phyloP scores from a whole-genome alignment of 1,140 invertebrate species.

The Lanistes nyassanus region DNA sequence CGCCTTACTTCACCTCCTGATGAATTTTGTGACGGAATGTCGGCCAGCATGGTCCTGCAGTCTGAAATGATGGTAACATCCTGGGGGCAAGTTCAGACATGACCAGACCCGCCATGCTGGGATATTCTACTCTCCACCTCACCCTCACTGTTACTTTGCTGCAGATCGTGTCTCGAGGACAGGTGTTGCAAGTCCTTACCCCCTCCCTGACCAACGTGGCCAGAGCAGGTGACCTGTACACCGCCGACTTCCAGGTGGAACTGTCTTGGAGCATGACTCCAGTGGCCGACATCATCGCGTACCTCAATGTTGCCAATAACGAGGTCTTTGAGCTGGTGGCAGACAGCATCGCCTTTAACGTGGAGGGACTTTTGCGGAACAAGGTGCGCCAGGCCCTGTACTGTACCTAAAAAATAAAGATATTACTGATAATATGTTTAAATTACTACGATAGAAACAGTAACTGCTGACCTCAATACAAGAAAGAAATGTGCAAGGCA shows the following conservation, averaged over 20 bases:
- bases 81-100: too few species aligned
- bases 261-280: slow-evolving; percentile 20
- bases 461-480: too few species aligned
- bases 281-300: slow-evolving; percentile 12
- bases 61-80: too few species aligned
- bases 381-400: too few species aligned
- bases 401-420: too few species aligned
- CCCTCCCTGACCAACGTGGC: neutral
- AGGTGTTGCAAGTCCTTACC: neutral
- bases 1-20: too few species aligned
- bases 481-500: too few species aligned
- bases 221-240: slow-evolving; percentile 4
- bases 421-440: too few species aligned
- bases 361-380: neutral
- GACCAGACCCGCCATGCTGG: too few species aligned
- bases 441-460: too few species aligned
- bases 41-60: too few species aligned
- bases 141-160: neutral
- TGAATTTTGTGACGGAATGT: too few species aligned
- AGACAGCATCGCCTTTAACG: slow-evolving; percentile 12
- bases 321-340: slow-evolving; percentile 1
- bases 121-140: neutral
- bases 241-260: slow-evolving; percentile 7
- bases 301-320: neutral
- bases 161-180: slow-evolving; percentile 15